Base-by-base conservation (phyloP, 1,140 invertebrate genomes). In the Tetramorium parvispinum region DNA sequence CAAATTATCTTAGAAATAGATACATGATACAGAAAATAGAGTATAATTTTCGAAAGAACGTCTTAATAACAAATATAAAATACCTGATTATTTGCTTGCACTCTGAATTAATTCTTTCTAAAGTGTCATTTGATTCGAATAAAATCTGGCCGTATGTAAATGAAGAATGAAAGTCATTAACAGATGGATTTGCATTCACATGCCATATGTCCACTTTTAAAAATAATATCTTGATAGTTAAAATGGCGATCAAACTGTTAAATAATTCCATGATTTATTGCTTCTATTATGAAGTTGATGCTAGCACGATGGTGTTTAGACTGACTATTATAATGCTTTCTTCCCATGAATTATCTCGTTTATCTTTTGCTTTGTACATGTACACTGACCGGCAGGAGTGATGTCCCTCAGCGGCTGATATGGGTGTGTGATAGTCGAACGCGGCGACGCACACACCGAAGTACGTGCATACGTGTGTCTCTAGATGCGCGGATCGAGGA, bases 331-430 rank as follows among this genome's bases (percentile, higher is more conserved):
- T 1, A 40, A 7, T 40, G 13, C 4, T 66, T 79, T 37, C 27
- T 24, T 53, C n/a, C 8, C 13, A 24, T 73, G 2, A n/a, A 59
- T 59, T 24, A 21, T 65, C 49, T 18, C 21, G 0, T 57, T 85
- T 87, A 87, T 89, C 73, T 87, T 13, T 32, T 43, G 59, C 27
- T 46, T 21, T 27, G 0, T 49, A n/a, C n/a, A n/a, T n/a, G n/a
- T n/a, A n/a, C 1, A 27, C 1, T 27, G 27, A 27, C 27, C 27
- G 27, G 27, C 27, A 27, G 27, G 27, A 1, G 1, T 27, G 27
- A 1, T 27, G 27, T 27, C 27, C 27, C 27, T 27, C 1, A 27
- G 1, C 27, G 27, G 27, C 1, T 27, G 27, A 1, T 27, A 1
- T 27, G 27, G 27, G 27, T 27, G 27, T 27, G 27, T 27, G 27